A percentile compares a stretch with the other conserved stretches of the same genome.
phyloP scores from a whole-genome alignment of 2,797 vertebrate genomes.

The Pangasius macronema region DNA sequence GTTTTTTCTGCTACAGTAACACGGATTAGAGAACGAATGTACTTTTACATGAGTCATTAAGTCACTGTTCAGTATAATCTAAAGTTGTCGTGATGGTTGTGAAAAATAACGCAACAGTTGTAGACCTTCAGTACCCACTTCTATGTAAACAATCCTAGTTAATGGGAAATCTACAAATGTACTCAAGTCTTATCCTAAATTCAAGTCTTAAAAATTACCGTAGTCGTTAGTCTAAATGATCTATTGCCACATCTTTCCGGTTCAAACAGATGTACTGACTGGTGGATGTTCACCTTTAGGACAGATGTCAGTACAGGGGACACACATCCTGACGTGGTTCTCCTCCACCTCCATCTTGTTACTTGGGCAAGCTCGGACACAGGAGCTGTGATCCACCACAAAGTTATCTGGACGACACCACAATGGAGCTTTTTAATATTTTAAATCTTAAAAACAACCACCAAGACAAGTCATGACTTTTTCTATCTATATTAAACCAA shows the following conservation, averaged over 20 bases:
- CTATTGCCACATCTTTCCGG: background rate
- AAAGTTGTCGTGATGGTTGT: background rate
- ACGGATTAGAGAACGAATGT: no score
- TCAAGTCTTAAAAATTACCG: no score
- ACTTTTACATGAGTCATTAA: no score
- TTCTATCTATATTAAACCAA: background rate
- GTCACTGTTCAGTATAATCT: background rate
- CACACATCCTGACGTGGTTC: constrained; percentile 93
- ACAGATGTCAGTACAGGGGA: constrained; percentile 96
- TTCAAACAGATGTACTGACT: background rate
- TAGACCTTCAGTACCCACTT: background rate
- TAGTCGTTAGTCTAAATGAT: no score
- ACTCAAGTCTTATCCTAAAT: no score
- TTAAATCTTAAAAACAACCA: background rate
- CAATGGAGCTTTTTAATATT: background rate
- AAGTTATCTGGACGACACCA: constrained; percentile 85
- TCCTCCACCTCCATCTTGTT: constrained; percentile 99
- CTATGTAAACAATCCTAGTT: background rate
- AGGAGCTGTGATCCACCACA: constrained; percentile 97
- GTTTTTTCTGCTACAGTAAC: no score
- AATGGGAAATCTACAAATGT: no score
- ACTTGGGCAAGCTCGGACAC: constrained; percentile 94
- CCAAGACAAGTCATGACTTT: background rate
- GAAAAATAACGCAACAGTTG: background rate
- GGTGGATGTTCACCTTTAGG: constrained; percentile 85